These are phyloP conservation scores for Drosophila longiperda DNA, from an alignment of 2,888 invertebrate species.

Conservation along the genomic window DNA sequence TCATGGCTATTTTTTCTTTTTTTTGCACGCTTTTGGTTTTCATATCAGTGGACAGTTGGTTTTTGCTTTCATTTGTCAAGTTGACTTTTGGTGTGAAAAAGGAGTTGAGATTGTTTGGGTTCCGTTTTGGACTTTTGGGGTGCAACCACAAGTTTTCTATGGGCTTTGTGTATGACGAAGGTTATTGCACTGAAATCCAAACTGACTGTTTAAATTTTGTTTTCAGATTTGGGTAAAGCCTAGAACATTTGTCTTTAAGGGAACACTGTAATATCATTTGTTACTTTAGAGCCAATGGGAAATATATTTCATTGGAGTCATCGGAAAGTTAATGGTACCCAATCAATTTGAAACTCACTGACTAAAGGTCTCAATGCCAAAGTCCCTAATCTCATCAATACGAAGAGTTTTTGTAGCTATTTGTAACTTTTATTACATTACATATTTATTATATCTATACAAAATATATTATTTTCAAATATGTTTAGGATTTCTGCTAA, in stretches of 20 bases:
- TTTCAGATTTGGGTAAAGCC: constrained; percentile 14
- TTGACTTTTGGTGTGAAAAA: constrained; percentile 44
- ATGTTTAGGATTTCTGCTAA: background rate
- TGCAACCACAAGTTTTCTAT: constrained; percentile 31
- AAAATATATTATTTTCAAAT: background rate
- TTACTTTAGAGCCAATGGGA: background rate
- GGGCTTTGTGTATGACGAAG: constrained; percentile 28
- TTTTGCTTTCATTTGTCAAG: constrained; percentile 79
- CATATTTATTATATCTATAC: too few species aligned
- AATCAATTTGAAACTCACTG: background rate
- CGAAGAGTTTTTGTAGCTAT: background rate
- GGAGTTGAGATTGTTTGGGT: constrained; percentile 29
- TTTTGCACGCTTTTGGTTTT: constrained; percentile 50
- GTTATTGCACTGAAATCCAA: constrained; percentile 57
- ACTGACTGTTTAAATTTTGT: constrained; percentile 14
- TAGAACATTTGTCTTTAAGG: background rate
- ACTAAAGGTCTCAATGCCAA: background rate
- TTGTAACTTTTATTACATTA: background rate
- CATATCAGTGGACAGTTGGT: constrained; percentile 60
- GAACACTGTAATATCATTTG: background rate
- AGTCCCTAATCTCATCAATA: background rate
- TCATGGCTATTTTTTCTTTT: constrained; percentile 26
- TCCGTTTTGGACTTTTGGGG: constrained; percentile 28
- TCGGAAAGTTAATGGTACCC: background rate
- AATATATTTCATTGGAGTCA: background rate